phyloP scores from a whole-genome alignment of 2,797 vertebrate species.

The Betta splendens region DNA sequence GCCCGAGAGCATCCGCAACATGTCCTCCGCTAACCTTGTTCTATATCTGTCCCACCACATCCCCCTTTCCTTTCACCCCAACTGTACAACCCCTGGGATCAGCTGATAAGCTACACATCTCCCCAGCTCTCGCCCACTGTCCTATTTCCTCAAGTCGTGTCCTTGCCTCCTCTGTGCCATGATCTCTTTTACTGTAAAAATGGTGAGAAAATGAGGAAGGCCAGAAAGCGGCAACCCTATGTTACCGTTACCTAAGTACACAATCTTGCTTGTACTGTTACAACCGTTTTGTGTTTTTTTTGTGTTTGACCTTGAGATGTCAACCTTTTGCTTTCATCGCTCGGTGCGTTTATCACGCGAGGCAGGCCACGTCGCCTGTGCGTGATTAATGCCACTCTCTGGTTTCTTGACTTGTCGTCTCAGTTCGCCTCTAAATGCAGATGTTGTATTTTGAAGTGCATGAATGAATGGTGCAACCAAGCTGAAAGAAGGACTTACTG shows the following conservation, averaged over 20 bases:
- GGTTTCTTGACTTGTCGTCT: slow-evolving; percentile 28
- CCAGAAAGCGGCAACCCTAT: slow-evolving; percentile 14
- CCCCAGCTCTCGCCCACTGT: slow-evolving; percentile 35
- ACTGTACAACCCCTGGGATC: slow-evolving; percentile 55
- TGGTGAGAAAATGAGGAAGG: slow-evolving; percentile 8
- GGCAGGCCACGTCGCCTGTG: slow-evolving; percentile 48
- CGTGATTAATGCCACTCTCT: slow-evolving; percentile 51
- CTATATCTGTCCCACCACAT: slow-evolving; percentile 60
- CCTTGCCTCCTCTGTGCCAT: slow-evolving; percentile 32
- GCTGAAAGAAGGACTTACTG: slow-evolving; percentile 40
- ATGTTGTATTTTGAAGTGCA: slow-evolving; percentile 34
- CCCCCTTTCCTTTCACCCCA: slow-evolving; percentile 36
- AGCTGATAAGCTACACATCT: slow-evolving; percentile 39
- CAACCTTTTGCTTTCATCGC: slow-evolving; percentile 10
- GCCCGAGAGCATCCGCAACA: slow-evolving; percentile 49
- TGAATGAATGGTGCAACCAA: slow-evolving; percentile 14
- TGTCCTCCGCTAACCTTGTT: slow-evolving; percentile 63
- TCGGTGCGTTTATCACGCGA: slow-evolving; percentile 28
- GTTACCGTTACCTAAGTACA: not conserved
- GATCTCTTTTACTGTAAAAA: slow-evolving; percentile 22
- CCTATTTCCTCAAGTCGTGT: slow-evolving; percentile 52
- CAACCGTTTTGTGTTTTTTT: slow-evolving; percentile 14
- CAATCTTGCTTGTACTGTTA: slow-evolving; percentile 8
- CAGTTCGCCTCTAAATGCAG: slow-evolving; percentile 1
- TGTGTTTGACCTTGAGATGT: slow-evolving; percentile 61